Percentiles rank a stretch among this genome's conserved stretches.
Evolutionary conservation across 2,888 invertebrate genomes (phyloP).

Genomic region (Abscondita cerata): DNA sequence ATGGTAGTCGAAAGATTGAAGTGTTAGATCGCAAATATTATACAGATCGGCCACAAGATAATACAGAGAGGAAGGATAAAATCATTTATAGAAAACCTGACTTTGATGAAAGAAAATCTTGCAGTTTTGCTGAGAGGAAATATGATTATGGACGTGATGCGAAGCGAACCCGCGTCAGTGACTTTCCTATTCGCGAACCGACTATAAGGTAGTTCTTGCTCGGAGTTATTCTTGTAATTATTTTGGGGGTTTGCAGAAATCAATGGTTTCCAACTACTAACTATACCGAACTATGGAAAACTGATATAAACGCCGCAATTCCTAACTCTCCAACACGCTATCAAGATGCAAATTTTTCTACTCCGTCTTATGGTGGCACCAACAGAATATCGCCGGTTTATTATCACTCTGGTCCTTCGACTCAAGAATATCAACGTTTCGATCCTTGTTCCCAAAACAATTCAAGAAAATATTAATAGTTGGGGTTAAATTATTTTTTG

Average conservation of each 20-base stretch:
- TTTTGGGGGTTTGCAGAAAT: constrained; percentile 22
- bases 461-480: constrained; percentile 21
- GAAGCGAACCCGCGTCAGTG: constrained; percentile 10
- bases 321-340: constrained; percentile 11
- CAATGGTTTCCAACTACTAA: constrained; percentile 10
- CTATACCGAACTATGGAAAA: constrained; percentile 23
- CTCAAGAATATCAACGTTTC: constrained; percentile 14
- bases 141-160: constrained; percentile 17
- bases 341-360: constrained; percentile 12
- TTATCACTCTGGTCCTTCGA: constrained; percentile 12
- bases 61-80: constrained; percentile 15
- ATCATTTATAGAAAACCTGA: constrained; percentile 13
- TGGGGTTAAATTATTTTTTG: constrained; percentile 6
- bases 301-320: not conserved
- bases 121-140: constrained; percentile 11
- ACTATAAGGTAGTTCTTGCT: not conserved
- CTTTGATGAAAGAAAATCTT: constrained; percentile 7
- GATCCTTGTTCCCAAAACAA: constrained; percentile 18
- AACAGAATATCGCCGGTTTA: constrained; percentile 10
- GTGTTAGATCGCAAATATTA: constrained; percentile 26
- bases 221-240: constrained; percentile 6
- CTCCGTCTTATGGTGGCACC: constrained; percentile 6
- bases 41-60: constrained; percentile 3
- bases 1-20: constrained; percentile 15
- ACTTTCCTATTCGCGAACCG: constrained; percentile 7